phyloP scores from a whole-genome alignment of 2,797 vertebrate species.

The Salmo trutta region DNA sequence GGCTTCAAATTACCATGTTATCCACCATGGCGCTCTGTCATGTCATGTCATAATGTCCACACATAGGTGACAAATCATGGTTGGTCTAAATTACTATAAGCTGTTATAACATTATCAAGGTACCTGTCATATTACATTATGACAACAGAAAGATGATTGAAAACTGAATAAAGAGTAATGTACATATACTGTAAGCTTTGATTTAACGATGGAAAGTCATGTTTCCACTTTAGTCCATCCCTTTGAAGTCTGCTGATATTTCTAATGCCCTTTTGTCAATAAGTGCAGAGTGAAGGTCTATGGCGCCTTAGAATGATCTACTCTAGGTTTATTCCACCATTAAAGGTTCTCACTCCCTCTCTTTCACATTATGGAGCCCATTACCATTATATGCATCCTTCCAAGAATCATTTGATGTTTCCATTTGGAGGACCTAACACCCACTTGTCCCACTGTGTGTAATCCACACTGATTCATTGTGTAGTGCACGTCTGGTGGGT shows the following conservation, averaged over 20 bases:
- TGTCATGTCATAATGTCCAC: not conserved
- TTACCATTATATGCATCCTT: constrained; percentile 10
- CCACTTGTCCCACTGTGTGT: constrained; percentile 22
- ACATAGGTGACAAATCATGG: not conserved
- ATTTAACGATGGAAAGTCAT: too few species aligned
- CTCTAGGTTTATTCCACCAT: not conserved
- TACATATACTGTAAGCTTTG: too few species aligned
- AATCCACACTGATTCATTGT: constrained; percentile 46
- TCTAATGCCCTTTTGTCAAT: too few species aligned
- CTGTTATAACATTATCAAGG: not conserved
- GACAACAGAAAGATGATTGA: not conserved
- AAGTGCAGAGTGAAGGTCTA: not conserved
- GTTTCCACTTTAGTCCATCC: not conserved
- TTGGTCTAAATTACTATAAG: not conserved
- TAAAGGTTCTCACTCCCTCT: not conserved
- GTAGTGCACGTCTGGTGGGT: constrained; percentile 1
- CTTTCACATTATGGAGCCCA: constrained; percentile 23
- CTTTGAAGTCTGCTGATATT: not conserved
- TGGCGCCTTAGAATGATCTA: not conserved
- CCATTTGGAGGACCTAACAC: constrained; percentile 46
- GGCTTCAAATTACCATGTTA: constrained; percentile 8
- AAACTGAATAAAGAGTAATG: too few species aligned
- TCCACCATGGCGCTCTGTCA: not conserved
- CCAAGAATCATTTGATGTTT: constrained; percentile 30
- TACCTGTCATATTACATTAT: not conserved